Percentiles rank a stretch among this genome's conserved stretches.
Evolutionary conservation across 2,888 invertebrate species (phyloP).

Genomic region (Philaethria dido): DNA sequence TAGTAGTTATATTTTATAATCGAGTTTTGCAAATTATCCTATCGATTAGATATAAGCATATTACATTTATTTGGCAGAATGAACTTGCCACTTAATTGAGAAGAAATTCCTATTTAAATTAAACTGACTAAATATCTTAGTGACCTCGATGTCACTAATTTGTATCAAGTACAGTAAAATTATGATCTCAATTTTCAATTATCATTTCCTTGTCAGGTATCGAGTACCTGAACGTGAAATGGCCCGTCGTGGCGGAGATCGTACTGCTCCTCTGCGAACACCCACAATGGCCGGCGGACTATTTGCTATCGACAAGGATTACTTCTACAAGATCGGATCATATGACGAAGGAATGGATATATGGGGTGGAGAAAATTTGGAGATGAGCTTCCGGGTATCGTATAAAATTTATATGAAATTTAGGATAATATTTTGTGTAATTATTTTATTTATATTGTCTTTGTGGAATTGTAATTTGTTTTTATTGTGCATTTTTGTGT

Average conservation of each 20-base stretch:
- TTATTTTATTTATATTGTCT: not conserved
- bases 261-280: slow-evolving; percentile 95
- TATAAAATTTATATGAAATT: slow-evolving; percentile 42
- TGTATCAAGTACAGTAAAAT: no score
- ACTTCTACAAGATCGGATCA: slow-evolving; percentile 98
- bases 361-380: slow-evolving; percentile 98
- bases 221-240: slow-evolving; percentile 98
- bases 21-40: no score
- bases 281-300: slow-evolving; percentile 99
- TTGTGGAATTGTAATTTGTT: slow-evolving; percentile 1
- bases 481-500: slow-evolving; percentile 4
- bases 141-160: no score
- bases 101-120: no score
- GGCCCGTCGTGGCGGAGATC: slow-evolving; percentile 95
- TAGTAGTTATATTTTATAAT: no score
- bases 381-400: slow-evolving; percentile 96
- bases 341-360: slow-evolving; percentile 99
- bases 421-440: slow-evolving; percentile 5
- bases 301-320: slow-evolving; percentile 96
- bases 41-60: no score
- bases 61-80: no score
- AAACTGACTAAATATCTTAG: no score
- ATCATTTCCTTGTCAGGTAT: slow-evolving; percentile 86
- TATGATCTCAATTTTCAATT: not conserved
- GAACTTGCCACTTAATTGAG: no score